Percentiles rank a stretch among this genome's conserved stretches.
These are phyloP conservation scores for Bovichtus variegatus DNA, from an alignment of 2,797 vertebrate genomes.

Conservation along the genomic window DNA sequence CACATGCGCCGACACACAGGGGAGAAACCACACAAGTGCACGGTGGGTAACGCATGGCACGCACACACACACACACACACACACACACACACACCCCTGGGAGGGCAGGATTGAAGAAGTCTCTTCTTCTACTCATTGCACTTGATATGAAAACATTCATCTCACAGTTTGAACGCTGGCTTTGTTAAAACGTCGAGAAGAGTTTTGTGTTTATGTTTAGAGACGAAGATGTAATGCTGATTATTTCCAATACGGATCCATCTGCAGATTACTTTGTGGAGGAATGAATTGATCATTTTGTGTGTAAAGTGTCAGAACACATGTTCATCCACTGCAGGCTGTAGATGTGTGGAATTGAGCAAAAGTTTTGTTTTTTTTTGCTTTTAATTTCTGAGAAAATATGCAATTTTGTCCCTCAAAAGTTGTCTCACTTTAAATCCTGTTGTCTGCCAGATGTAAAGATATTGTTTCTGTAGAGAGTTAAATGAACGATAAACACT, in stretches of 20 bases:
- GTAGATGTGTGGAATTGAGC: too few species aligned
- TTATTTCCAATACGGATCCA: neutral
- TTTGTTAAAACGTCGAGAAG: too few species aligned
- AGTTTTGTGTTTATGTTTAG: too few species aligned
- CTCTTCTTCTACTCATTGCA: slow-evolving; percentile 8
- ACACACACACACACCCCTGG: slow-evolving; percentile 13
- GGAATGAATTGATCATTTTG: neutral
- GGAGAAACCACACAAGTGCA: slow-evolving; percentile 98
- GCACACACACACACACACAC: slow-evolving; percentile 27
- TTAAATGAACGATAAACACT: too few species aligned
- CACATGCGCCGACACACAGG: slow-evolving; percentile 98
- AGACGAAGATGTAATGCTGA: too few species aligned
- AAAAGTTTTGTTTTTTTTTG: neutral
- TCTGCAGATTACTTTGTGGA: neutral
- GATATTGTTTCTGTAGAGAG: too few species aligned
- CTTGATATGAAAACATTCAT: slow-evolving; percentile 6
- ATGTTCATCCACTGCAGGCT: neutral
- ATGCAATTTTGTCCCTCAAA: too few species aligned
- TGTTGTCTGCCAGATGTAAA: too few species aligned
- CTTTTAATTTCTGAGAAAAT: neutral
- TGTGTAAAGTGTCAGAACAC: neutral
- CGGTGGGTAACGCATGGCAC: slow-evolving; percentile 82
- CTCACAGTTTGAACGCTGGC: neutral
- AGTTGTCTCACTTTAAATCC: neutral
- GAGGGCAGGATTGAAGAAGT: neutral